These are phyloP conservation scores for Rhombomys opimus DNA, from an alignment of 2,113 vertebrate genomes.

Conservation along the genomic window DNA sequence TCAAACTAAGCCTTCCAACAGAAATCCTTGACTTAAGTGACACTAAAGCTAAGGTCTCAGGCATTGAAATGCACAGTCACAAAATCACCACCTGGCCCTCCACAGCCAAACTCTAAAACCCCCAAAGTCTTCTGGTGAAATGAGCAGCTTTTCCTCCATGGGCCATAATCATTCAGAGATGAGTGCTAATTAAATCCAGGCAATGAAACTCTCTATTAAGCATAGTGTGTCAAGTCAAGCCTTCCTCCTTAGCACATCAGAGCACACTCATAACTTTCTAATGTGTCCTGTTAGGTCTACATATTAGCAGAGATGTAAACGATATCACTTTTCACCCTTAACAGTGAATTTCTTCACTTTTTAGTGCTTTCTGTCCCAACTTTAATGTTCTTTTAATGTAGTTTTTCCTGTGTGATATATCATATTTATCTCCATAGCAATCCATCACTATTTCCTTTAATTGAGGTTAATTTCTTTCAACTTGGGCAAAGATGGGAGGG, in stretches of 20 bases:
- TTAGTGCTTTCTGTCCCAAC: slow-evolving; percentile 80
- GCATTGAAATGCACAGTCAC: slow-evolving; percentile 8
- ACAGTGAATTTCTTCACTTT: slow-evolving; percentile 74
- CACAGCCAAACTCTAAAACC: slow-evolving; percentile 42
- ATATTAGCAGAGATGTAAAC: slow-evolving; percentile 75
- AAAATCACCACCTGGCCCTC: slow-evolving; percentile 60
- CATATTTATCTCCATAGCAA: slow-evolving; percentile 85
- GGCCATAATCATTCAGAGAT: slow-evolving; percentile 58
- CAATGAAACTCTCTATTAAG: slow-evolving; percentile 75
- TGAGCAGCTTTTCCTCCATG: slow-evolving; percentile 68
- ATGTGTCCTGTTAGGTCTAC: slow-evolving; percentile 66
- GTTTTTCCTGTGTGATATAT: slow-evolving; percentile 84
- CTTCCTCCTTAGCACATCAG: slow-evolving; percentile 53
- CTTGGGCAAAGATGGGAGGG: slow-evolving; percentile 75
- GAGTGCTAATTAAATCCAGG: slow-evolving; percentile 79
- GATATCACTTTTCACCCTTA: slow-evolving; percentile 77
- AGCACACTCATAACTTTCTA: slow-evolving; percentile 76
- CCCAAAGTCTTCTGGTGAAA: slow-evolving; percentile 35
- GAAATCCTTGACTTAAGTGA: slow-evolving; percentile 34
- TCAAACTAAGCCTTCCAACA: not conserved
- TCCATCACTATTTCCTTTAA: slow-evolving; percentile 87
- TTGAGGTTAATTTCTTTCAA: slow-evolving; percentile 90
- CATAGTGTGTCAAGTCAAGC: slow-evolving; percentile 71
- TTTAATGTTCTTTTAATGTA: slow-evolving; percentile 88
- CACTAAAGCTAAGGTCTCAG: slow-evolving; percentile 18